Evolutionary conservation across 2,113 vertebrate genomes (phyloP).

Genomic region (Nothoprocta pentlandii): DNA sequence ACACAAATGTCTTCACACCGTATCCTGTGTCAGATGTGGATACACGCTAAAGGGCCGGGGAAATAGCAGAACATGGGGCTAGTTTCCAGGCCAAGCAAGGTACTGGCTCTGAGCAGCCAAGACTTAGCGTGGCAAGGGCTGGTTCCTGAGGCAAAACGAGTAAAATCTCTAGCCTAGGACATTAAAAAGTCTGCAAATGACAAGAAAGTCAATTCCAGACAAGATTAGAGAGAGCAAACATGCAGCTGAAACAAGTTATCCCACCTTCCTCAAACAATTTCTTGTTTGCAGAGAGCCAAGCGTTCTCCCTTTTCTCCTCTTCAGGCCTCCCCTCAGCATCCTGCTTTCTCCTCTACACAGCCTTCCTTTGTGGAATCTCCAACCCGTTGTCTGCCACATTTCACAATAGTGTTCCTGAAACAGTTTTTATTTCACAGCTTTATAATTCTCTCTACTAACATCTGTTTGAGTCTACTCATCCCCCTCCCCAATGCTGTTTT

Average conservation of each 20-base stretch:
- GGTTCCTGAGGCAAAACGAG: not conserved
- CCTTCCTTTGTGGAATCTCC: not conserved
- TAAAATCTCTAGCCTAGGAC: not conserved
- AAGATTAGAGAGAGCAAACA: not conserved
- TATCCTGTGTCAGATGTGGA: rapidly evolving
- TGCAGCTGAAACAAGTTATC: not conserved
- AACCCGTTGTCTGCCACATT: not conserved
- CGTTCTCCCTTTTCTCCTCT: not conserved
- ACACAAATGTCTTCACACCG: not conserved
- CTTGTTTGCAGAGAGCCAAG: not conserved
- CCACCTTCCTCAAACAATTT: not conserved
- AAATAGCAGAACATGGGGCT: not conserved
- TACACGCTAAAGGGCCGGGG: not conserved
- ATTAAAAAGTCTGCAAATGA: not conserved
- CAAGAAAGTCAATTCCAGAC: not conserved
- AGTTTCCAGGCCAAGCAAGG: not conserved
- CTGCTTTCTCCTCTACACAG: not conserved
- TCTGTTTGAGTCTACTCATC: not conserved
- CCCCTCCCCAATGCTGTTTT: not conserved
- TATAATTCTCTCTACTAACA: not conserved
- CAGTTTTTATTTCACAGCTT: not conserved
- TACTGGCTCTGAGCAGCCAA: not conserved
- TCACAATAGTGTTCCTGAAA: not conserved
- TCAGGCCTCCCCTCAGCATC: not conserved
- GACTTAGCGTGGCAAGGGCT: not conserved